These are phyloP conservation scores for Ptycholaimellus sp. DNA, from an alignment of 2,888 invertebrate species.

Conservation along the genomic window DNA sequence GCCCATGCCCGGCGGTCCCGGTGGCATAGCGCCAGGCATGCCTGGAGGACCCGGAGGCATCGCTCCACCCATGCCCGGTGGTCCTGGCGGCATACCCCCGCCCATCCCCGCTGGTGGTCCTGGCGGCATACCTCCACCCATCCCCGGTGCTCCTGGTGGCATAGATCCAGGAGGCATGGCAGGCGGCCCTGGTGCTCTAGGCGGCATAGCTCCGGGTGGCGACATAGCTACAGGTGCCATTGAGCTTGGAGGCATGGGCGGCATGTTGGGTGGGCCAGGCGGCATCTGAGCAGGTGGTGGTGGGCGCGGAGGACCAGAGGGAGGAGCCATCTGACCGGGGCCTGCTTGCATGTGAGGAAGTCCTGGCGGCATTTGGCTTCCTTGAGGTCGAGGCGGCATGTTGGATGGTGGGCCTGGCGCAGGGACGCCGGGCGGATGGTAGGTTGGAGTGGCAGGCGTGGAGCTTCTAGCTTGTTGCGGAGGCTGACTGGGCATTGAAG, in stretches of 20 bases:
- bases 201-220: no score
- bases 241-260: background rate
- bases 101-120: background rate
- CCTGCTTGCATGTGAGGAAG: no score
- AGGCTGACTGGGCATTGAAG: no score
- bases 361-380: no score
- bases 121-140: background rate
- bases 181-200: conserved; percentile 3
- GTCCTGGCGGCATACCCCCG: conserved; percentile 5
- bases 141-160: conserved; percentile 1
- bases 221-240: no score
- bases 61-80: conserved; percentile 4
- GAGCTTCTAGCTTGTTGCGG: no score
- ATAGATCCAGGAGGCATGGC: conserved; percentile 2
- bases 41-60: conserved; percentile 1
- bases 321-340: background rate
- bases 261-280: background rate
- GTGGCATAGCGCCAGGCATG: background rate
- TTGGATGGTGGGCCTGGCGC: no score
- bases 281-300: background rate
- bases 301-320: background rate
- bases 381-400: no score
- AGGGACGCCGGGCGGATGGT: no score
- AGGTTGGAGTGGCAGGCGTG: no score
- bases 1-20: background rate